Percentiles rank a stretch among this genome's conserved stretches.
phyloP scores from a whole-genome alignment of 2,888 invertebrate genomes.

The Lypha dubia region DNA sequence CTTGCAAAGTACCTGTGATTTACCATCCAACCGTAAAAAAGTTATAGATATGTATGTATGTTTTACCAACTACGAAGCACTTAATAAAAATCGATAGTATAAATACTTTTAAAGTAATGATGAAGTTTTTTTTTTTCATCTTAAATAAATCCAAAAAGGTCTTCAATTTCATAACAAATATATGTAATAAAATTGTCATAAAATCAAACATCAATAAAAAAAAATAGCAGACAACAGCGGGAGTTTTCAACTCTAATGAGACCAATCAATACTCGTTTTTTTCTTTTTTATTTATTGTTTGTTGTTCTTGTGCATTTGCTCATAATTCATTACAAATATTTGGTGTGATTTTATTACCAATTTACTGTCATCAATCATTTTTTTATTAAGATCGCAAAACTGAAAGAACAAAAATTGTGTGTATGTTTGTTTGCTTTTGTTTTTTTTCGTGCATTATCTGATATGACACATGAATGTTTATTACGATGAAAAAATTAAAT shows the following conservation, averaged over 20 bases:
- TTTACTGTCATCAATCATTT: constrained; percentile 61
- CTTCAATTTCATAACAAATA: constrained; percentile 21
- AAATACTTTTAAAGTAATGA: no score
- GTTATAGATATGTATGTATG: no score
- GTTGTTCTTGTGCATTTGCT: no score
- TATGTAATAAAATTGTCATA: constrained; percentile 38
- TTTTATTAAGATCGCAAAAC: constrained; percentile 32
- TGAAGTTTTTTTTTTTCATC: neutral
- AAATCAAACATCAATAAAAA: constrained; percentile 66
- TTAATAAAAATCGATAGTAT: neutral
- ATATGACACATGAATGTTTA: constrained; percentile 21
- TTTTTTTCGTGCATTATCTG: neutral
- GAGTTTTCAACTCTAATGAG: constrained; percentile 23
- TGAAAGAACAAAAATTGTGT: neutral
- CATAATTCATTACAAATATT: constrained; percentile 39
- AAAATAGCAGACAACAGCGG: neutral
- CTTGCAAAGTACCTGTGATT: no score
- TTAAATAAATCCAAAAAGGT: neutral
- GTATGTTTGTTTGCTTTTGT: constrained; percentile 11
- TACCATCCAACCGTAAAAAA: no score
- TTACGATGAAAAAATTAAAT: constrained; percentile 9
- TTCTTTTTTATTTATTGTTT: neutral
- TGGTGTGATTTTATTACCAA: constrained; percentile 38
- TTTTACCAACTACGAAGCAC: no score
- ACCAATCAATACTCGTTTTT: neutral